A percentile compares a stretch with the other conserved stretches of the same genome.
These are phyloP conservation scores for Actias luna DNA, from an alignment of 2,888 invertebrate genomes.

Conservation along the genomic window DNA sequence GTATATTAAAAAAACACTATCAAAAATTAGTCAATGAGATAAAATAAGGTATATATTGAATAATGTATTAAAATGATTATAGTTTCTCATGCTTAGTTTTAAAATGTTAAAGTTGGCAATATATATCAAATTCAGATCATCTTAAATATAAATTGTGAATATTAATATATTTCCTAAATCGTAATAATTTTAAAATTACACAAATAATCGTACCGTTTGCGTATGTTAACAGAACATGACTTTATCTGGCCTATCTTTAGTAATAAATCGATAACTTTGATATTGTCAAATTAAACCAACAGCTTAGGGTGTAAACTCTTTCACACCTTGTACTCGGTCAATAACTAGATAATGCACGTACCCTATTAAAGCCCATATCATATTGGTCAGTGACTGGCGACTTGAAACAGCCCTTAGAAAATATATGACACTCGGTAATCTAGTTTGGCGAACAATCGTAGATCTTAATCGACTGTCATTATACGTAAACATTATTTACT, in stretches of 20 bases:
- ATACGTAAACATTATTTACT: not conserved
- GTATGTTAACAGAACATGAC: not conserved
- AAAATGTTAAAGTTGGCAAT: no score
- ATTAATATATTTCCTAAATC: no score
- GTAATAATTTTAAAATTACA: not conserved
- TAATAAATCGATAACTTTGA: slow-evolving; percentile 15
- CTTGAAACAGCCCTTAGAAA: slow-evolving; percentile 66
- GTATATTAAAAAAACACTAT: not conserved
- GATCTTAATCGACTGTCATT: not conserved
- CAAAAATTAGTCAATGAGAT: not conserved
- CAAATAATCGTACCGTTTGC: not conserved
- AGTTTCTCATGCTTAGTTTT: no score
- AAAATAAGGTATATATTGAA: no score
- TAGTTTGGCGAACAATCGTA: slow-evolving; percentile 10
- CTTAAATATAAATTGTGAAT: no score
- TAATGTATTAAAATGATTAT: no score
- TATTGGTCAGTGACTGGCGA: slow-evolving; percentile 68
- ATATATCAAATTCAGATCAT: no score
- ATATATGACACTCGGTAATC: slow-evolving; percentile 45
- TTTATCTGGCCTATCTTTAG: slow-evolving; percentile 19
- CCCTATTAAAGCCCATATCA: slow-evolving; percentile 59
- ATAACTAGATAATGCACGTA: slow-evolving; percentile 65
- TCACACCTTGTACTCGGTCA: slow-evolving; percentile 76
- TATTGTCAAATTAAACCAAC: slow-evolving; percentile 11
- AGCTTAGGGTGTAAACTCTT: slow-evolving; percentile 31